Base-by-base conservation (phyloP, 2,797 vertebrate genomes). In the Neosalanx taihuensis region DNA sequence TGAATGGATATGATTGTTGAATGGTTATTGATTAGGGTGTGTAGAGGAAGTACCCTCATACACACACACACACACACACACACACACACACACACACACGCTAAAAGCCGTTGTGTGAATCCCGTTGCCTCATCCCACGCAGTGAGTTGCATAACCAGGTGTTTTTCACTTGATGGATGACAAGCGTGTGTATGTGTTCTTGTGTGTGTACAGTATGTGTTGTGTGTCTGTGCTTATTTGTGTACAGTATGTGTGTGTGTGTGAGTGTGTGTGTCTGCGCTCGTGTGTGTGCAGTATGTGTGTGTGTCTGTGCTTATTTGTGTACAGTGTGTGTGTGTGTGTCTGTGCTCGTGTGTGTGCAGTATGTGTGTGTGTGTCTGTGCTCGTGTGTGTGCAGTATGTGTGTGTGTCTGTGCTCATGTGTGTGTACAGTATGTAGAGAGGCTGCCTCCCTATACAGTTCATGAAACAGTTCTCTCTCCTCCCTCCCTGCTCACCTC, bases 1-100 rank as follows among this genome's bases (percentile, higher is more conserved):
- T 33, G 71, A 62, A 83, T 79, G 71, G 72, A 77, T 3, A 76
- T 74, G 71, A 70, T 33, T 46, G 75, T n/a, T 29, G 60, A 70
- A 5, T 67, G 57, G 79, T 73, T 69, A 85, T 88, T 57, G 53
- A 26, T 64, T 1, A 35, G 33, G 18, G n/a, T 5, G n/a, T 35
- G 13, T 63, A 31, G 61, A 18, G 33, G 18, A 33, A 35, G 62
- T n/a, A 5, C 33, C n/a, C 10, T 6, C 2, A 59, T 23, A 30
- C 63, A 59, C 53, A 65, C 63, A 71, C 46, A 71, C 60, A 53
- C 70, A 57, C 60, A 64, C 26, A 35, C 29, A 23, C n/a, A 62
- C 7, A n/a, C 10, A 59, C 53, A 7, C 35, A 31, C 64, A 3
- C 49, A 6, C 18, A 33, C n/a, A 58, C 66, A 46, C 61, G 20